Base-by-base conservation (phyloP, 1,140 invertebrate genomes). In the Anastrepha ludens region DNA sequence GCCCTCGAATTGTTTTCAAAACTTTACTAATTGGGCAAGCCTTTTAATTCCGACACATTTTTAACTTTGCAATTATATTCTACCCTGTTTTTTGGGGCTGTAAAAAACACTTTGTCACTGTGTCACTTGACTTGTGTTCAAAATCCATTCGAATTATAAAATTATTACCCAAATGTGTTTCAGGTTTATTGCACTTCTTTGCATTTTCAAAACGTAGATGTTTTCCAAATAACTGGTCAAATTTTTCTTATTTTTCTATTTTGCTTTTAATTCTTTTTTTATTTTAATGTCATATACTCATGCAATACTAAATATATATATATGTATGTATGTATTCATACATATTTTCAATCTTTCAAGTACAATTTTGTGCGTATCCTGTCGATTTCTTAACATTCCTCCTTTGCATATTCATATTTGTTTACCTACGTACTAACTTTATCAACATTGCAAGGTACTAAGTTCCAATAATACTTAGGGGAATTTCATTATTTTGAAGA, bases 361-460 rank as follows among this genome's bases (percentile, higher is more conserved):
- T 81, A 81, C 74, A 81, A 55, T 81, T 81, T 81, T 81, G 74
- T 81, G 74, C 74, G 74, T 81, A 81, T 81, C 74, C 74, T 58
- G 15, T 81, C 50, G 17, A 55, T 81, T 55, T 81, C 15, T 74
- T 81, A 81, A 55, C 44, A 20, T 50, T 8, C 17, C 15, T 55
- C n/a, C 17, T 41, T 39, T 74, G 67, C 47, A 55, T 81, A 8
- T 55, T 50, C 74, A 58, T 7, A 81, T 20, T 55, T 6, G 17
- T 47, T 81, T 81, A 81, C 47, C 13, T 58, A 55, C 15, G 29
- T 81, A n/a, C 39, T 74, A 67, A 44, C 13, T 47, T 74, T 74
- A 17, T 47, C 11, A 74, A 44, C 41, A 41, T 58, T 50, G 20
- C 44, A 81, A 81, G 74, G 74, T 81, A 81, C 74, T 81, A 81